Conservation (phyloP, 2,797 vertebrate species). For the Simalia tracyae region DNA sequence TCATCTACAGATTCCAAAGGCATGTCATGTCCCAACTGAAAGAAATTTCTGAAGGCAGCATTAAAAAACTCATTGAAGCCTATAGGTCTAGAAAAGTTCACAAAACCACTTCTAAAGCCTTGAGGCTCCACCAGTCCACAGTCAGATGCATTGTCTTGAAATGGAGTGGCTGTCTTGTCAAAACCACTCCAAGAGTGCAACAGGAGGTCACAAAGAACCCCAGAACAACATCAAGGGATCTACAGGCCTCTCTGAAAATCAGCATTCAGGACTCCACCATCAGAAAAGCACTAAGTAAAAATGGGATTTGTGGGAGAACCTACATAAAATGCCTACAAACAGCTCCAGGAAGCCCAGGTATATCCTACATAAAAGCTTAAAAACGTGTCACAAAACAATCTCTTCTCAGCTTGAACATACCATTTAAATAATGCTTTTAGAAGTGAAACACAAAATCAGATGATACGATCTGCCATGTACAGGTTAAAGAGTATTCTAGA, state of each 20-base stretch:
- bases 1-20: not conserved
- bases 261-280: not conserved
- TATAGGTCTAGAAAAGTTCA: not conserved
- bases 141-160: not conserved
- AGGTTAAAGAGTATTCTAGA: not conserved
- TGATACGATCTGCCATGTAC: not conserved
- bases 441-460: not conserved
- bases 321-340: not conserved
- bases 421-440: constrained; percentile 1
- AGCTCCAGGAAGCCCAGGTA: not conserved
- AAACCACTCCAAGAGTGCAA: not conserved
- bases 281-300: not conserved
- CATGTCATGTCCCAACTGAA: not conserved
- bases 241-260: not conserved
- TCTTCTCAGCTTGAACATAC: not conserved
- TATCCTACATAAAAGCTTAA: not conserved
- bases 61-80: not conserved
- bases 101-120: not conserved
- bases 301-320: not conserved
- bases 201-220: not conserved
- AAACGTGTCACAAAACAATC: not conserved
- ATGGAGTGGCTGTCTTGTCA: not conserved
- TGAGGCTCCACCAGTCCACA: not conserved
- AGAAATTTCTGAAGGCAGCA: not conserved
- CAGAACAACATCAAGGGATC: not conserved